Evolutionary conservation across 1,140 invertebrate genomes (phyloP).

Genomic region (Brachystomella parvula): DNA sequence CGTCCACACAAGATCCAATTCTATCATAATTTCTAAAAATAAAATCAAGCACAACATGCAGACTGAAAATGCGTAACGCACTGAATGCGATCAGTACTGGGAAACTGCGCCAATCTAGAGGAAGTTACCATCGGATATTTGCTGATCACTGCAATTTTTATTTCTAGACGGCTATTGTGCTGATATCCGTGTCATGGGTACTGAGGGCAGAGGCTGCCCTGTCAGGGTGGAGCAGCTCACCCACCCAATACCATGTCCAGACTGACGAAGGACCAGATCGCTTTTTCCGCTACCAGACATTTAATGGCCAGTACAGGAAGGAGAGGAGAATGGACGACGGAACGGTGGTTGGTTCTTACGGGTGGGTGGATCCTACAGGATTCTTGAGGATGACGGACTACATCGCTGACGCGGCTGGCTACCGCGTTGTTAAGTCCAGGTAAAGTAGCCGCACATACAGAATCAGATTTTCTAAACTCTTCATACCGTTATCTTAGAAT

Average conservation of each 20-base stretch:
- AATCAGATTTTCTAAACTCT: not conserved
- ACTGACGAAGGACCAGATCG: conserved; percentile 69
- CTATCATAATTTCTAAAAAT: too few relatives aligned
- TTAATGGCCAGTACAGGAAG: conserved; percentile 78
- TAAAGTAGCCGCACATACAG: not conserved
- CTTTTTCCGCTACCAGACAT: conserved; percentile 63
- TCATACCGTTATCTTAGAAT: conserved; percentile 8
- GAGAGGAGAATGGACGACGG: conserved; percentile 59
- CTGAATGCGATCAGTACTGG: too few relatives aligned
- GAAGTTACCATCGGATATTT: too few relatives aligned
- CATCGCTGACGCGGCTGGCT: conserved; percentile 59
- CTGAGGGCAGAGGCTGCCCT: conserved; percentile 20
- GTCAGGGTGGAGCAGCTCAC: conserved; percentile 50
- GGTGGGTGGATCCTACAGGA: conserved; percentile 75
- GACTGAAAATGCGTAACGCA: too few relatives aligned
- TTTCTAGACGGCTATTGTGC: too few relatives aligned
- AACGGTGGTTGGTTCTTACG: conserved; percentile 49
- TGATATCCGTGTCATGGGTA: too few relatives aligned
- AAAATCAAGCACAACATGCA: too few relatives aligned
- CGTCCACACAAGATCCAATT: too few relatives aligned
- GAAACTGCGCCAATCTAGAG: too few relatives aligned
- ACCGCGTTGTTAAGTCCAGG: conserved; percentile 38
- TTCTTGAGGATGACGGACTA: conserved; percentile 73
- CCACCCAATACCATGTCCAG: conserved; percentile 76
- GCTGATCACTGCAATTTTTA: too few relatives aligned